Percentiles rank a stretch among this genome's conserved stretches.
Conservation (phyloP, 2,888 invertebrate species). For the Bimastos eiseni region DNA sequence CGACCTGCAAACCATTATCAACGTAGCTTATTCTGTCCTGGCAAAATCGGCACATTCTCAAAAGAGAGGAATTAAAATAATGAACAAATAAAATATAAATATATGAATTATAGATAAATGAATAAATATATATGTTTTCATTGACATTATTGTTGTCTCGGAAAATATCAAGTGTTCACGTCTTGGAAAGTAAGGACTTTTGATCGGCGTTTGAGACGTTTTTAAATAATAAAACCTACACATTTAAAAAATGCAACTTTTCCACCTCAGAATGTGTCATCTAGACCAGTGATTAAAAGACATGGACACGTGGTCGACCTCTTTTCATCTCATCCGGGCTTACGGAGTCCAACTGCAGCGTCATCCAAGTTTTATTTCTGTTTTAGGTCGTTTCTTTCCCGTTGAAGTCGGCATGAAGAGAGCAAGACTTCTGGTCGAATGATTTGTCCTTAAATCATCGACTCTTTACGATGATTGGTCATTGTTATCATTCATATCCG, state of each 20-base stretch:
- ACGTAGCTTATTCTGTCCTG: too few relatives aligned
- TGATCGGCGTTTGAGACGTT: too few relatives aligned
- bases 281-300: not conserved
- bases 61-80: too few relatives aligned
- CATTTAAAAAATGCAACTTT: not conserved
- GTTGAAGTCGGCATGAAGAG: not conserved
- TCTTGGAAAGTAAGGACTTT: too few relatives aligned
- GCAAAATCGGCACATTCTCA: too few relatives aligned
- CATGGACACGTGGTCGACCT: not conserved
- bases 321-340: not conserved
- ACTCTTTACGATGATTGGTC: not conserved
- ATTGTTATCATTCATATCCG: not conserved
- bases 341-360: not conserved
- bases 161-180: too few relatives aligned
- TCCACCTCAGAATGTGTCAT: not conserved
- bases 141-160: too few relatives aligned
- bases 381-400: not conserved
- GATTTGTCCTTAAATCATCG: not conserved
- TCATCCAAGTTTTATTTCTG: not conserved
- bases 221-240: not conserved
- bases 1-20: too few relatives aligned
- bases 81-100: too few relatives aligned
- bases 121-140: too few relatives aligned
- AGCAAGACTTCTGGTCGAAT: not conserved
- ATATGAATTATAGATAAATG: too few relatives aligned